phyloP scores from a whole-genome alignment of 2,888 invertebrate species.

The Spisula solida region DNA sequence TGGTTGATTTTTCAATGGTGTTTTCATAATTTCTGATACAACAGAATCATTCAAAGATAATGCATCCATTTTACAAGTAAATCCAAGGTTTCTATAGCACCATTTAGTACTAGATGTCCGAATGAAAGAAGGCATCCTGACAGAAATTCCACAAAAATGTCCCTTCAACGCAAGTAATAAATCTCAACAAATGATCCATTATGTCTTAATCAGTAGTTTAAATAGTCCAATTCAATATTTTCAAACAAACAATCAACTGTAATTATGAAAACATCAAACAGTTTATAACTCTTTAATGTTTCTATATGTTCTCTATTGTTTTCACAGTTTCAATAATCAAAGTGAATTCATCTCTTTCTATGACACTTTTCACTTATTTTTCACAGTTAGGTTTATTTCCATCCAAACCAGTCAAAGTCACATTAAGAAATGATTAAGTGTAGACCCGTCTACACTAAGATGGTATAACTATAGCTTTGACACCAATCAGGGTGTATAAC shows the following conservation, averaged over 20 bases:
- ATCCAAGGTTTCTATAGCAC: slow-evolving; percentile 28
- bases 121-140: slow-evolving; percentile 29
- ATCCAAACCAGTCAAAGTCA: slow-evolving; percentile 37
- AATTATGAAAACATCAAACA: slow-evolving; percentile 20
- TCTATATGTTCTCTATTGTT: neutral
- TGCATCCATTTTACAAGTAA: slow-evolving; percentile 52
- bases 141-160: neutral
- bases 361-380: slow-evolving; percentile 39
- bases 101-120: slow-evolving; percentile 31
- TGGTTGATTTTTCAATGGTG: slow-evolving; percentile 51
- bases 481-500: slow-evolving; percentile 44
- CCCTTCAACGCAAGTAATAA: slow-evolving; percentile 2
- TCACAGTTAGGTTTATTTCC: slow-evolving; percentile 36
- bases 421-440: neutral
- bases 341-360: slow-evolving; percentile 25
- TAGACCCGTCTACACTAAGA: slow-evolving; percentile 35
- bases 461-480: slow-evolving; percentile 18
- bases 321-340: slow-evolving; percentile 33
- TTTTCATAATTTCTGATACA: slow-evolving; percentile 48
- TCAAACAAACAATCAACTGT: slow-evolving; percentile 13
- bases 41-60: slow-evolving; percentile 28
- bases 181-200: slow-evolving; percentile 39
- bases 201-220: slow-evolving; percentile 12
- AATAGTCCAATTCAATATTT: slow-evolving; percentile 16
- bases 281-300: neutral